Evolutionary conservation across 2,888 invertebrate genomes (phyloP).

Genomic region (Drosophila suboccidentalis): DNA sequence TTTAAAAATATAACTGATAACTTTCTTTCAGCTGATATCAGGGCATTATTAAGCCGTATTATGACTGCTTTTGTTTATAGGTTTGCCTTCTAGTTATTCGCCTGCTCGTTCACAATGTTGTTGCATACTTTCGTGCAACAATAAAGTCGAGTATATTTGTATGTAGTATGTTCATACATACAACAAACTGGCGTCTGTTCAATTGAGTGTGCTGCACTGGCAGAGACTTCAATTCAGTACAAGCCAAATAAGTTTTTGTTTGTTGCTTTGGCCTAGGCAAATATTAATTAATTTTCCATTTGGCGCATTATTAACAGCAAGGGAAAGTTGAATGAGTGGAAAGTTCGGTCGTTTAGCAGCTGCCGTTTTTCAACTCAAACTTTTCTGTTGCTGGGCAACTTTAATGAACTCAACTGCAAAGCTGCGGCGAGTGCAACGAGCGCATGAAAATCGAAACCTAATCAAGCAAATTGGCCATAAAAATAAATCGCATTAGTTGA

Average conservation of each 20-base stretch:
- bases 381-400: conserved; percentile 50
- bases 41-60: conserved; percentile 26
- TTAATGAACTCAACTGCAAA: conserved; percentile 58
- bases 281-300: conserved; percentile 62
- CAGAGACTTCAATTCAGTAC: conserved; percentile 29
- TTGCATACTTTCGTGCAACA: conserved; percentile 43
- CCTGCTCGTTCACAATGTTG: too few species aligned
- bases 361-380: conserved; percentile 39
- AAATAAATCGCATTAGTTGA: conserved; percentile 78
- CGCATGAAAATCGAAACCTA: conserved; percentile 79
- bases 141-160: background rate
- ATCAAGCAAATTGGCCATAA: conserved; percentile 81
- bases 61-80: background rate
- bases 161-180: background rate
- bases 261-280: conserved; percentile 39
- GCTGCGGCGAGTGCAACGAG: conserved; percentile 54
- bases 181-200: conserved; percentile 2
- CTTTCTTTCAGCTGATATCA: background rate
- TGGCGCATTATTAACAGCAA: conserved; percentile 41
- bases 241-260: conserved; percentile 20
- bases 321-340: conserved; percentile 25
- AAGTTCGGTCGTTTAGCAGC: conserved; percentile 35
- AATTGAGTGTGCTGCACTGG: conserved; percentile 3
- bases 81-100: conserved; percentile 21
- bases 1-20: too few species aligned